These are phyloP conservation scores for Parazoanthus swiftii DNA, from an alignment of 92 coral and sea anemone genomes.

Conservation along the genomic window DNA sequence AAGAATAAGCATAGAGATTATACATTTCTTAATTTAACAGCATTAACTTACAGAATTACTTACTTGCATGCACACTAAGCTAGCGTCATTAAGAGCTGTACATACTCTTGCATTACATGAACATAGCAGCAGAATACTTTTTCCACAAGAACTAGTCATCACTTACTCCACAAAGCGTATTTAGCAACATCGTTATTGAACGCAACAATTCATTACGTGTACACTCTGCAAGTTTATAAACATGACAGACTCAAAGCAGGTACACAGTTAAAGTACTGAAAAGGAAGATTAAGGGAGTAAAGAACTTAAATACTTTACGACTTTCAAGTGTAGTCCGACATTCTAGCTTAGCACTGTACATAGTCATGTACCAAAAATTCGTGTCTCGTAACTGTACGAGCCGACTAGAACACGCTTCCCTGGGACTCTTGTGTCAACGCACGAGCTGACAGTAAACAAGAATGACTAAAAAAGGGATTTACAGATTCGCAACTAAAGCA, in stretches of 20 bases:
- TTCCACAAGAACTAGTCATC: neutral
- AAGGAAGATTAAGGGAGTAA: neutral
- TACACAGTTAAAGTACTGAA: neutral
- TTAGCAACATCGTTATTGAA: neutral
- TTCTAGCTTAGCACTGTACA: neutral
- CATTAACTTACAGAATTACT: conserved; percentile 26
- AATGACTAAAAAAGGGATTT: neutral
- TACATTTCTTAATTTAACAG: conserved; percentile 11
- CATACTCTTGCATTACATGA: neutral
- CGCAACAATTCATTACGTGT: neutral
- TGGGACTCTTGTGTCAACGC: too few relatives aligned
- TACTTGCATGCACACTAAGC: neutral
- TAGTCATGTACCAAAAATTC: neutral
- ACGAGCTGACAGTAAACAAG: neutral
- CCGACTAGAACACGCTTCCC: too few relatives aligned
- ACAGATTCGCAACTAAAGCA: too few relatives aligned
- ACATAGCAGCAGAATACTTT: neutral
- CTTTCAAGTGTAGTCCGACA: neutral
- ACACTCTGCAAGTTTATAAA: neutral
- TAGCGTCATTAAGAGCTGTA: neutral
- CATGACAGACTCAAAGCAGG: neutral
- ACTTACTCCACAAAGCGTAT: neutral
- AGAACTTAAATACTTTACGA: too few relatives aligned
- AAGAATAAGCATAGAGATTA: conserved; percentile 18
- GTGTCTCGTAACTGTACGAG: neutral